These are phyloP conservation scores for Montipora efflorescens DNA, from an alignment of 64 coral and sea anemone genomes.

Conservation along the genomic window DNA sequence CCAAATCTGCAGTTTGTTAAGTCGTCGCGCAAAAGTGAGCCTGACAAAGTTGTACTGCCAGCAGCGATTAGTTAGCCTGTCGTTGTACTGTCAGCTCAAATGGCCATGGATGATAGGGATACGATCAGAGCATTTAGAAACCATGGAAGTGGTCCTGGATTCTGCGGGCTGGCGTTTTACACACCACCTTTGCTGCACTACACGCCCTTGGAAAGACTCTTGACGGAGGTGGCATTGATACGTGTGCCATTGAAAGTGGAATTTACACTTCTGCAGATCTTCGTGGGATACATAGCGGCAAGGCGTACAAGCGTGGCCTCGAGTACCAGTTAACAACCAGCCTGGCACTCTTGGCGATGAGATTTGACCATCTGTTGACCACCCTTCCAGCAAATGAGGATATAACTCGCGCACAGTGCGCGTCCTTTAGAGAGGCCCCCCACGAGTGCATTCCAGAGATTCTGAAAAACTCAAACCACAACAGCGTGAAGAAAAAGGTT, in stretches of 20 bases:
- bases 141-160: too few species aligned
- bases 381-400: neutral
- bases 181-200: neutral
- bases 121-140: too few species aligned
- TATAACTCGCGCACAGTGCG: neutral
- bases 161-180: too few species aligned
- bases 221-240: conserved; percentile 52
- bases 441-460: neutral
- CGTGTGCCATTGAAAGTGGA: conserved; percentile 57
- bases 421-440: neutral
- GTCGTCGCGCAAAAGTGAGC: too few species aligned
- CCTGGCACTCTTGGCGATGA: conserved; percentile 33
- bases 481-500: neutral
- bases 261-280: conserved; percentile 60
- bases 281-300: conserved; percentile 28
- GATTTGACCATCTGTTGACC: neutral
- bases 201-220: conserved; percentile 37
- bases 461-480: neutral
- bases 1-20: too few species aligned
- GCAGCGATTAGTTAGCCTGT: too few species aligned
- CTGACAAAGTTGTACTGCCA: too few species aligned
- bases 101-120: too few species aligned
- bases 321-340: conserved; percentile 52
- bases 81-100: too few species aligned
- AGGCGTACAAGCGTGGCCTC: conserved; percentile 31